phyloP scores from a whole-genome alignment of 2,888 invertebrate genomes.

The Scaptomyza polygonia region DNA sequence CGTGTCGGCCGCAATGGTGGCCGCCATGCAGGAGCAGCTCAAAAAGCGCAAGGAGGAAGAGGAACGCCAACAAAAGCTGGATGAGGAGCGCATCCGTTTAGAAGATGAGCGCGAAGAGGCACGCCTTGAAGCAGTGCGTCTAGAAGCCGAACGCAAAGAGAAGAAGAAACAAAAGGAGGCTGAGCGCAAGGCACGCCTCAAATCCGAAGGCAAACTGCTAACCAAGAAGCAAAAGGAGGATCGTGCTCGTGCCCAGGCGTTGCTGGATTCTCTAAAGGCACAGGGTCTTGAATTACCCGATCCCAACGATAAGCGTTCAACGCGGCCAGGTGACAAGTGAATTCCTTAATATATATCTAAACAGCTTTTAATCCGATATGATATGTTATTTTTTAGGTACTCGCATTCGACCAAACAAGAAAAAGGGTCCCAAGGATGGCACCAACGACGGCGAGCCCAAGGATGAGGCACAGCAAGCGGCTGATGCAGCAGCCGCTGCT shows the following conservation, averaged over 20 bases:
- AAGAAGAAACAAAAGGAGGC: conserved; percentile 96
- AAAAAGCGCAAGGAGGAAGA: conserved; percentile 95
- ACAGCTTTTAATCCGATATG: neutral
- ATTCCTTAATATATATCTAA: no score
- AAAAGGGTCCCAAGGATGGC: conserved; percentile 86
- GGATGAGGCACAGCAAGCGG: conserved; percentile 42
- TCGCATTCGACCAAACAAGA: conserved; percentile 89
- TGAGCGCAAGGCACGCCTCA: conserved; percentile 95
- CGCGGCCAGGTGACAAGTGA: conserved; percentile 84
- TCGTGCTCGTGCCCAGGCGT: conserved; percentile 93
- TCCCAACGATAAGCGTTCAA: conserved; percentile 87
- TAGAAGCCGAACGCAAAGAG: conserved; percentile 95
- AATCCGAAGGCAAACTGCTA: conserved; percentile 97
- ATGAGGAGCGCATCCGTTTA: conserved; percentile 91
- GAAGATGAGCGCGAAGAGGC: conserved; percentile 91
- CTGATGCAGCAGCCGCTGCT: conserved; percentile 79
- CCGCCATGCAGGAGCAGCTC: conserved; percentile 96
- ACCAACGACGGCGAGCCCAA: conserved; percentile 82
- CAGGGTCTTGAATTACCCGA: conserved; percentile 94
- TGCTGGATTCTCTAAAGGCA: conserved; percentile 94
- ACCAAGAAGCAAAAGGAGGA: conserved; percentile 97
- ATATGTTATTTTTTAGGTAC: conserved; percentile 86
- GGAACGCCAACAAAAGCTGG: conserved; percentile 89
- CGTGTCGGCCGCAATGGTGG: conserved; percentile 93
- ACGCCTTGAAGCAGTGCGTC: conserved; percentile 89